phyloP scores from a whole-genome alignment of 2,888 invertebrate genomes.

The Syritta pipiens region DNA sequence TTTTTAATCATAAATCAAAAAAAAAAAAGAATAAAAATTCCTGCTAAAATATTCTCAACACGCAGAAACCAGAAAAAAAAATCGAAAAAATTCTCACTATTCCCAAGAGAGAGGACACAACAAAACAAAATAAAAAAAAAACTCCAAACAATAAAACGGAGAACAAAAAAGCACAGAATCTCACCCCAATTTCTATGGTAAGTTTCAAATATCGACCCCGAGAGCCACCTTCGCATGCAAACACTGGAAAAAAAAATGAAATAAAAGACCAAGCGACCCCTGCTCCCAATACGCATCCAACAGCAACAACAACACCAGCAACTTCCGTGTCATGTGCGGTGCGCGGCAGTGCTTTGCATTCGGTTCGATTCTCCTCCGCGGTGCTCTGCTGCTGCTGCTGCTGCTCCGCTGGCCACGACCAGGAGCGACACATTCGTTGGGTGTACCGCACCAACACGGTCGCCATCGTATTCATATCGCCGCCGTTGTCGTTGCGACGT shows the following conservation, averaged over 20 bases:
- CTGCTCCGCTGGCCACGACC: conserved; percentile 28
- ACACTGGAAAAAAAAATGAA: not conserved
- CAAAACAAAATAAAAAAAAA: conserved; percentile 22
- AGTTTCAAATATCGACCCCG: conserved; percentile 67
- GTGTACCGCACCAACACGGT: conserved; percentile 35
- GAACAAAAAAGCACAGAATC: conserved; percentile 36
- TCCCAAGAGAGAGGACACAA: conserved; percentile 39
- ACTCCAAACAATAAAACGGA: conserved; percentile 7
- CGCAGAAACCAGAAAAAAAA: conserved; percentile 62
- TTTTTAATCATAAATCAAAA: conserved; percentile 58
- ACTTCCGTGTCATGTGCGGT: conserved; percentile 62
- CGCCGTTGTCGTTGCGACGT: not conserved
- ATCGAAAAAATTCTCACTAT: no score
- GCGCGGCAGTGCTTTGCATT: conserved; percentile 21
- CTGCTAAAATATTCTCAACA: conserved; percentile 48
- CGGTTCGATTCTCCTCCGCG: not conserved
- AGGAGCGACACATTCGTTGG: conserved; percentile 49
- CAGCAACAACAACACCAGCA: conserved; percentile 42
- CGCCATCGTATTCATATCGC: conserved; percentile 1
- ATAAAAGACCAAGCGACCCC: conserved; percentile 26
- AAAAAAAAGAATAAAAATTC: conserved; percentile 17
- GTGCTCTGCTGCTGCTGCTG: not conserved
- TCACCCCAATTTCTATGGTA: conserved; percentile 66
- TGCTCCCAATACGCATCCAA: conserved; percentile 60
- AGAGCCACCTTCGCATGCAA: conserved; percentile 45